Base-by-base conservation (phyloP, 2,888 invertebrate genomes). In the Marronus borbonicus region DNA sequence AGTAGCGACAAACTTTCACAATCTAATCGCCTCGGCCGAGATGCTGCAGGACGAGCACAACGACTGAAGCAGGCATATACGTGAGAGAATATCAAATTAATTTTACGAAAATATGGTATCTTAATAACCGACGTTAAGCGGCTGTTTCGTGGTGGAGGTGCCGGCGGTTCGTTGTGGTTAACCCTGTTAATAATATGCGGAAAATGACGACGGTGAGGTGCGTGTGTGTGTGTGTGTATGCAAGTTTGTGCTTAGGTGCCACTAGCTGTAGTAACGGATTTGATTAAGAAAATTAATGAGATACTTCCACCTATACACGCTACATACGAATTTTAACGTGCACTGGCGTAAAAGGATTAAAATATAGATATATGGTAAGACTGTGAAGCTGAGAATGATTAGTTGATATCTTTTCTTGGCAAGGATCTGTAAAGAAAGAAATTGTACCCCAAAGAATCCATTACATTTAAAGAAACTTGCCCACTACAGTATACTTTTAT, bases 81-180 rank as follows among this genome's bases (percentile, higher is more conserved):
- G 72, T 74, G 72, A 60, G 72, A 20, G 17, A 24, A 28, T 60
- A 74, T 60, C 60, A 74, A 74, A 74, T 74, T 74, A 74, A 74
- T 74, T 74, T 74, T 36, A 60, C 24, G 60, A 74, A 74, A 74
- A 74, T 74, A 74, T 74, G 72, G 72, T 60, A 39, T 74, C 72
- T 74, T 60, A 58, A 60, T 60, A 74, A 74, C 44, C 20, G 39
- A 14, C 44, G 60, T 20, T 74, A 60, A 60, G 62, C 49, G 72
- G 72, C 24, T 44, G 72, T 58, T 74, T 74, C 58, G 60, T 49
- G 72, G 72, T 44, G 62, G 62, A 62, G 62, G 31, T 28, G 62
- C 28, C 36, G 28, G 62, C 31, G 2, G 62, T 31, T 62, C 31
- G 55, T 28, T 70, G 44, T 17, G 58, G 60, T 74, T 74, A 74